These are phyloP conservation scores for Erynnis tages DNA, from an alignment of 2,888 invertebrate genomes.

Conservation along the genomic window DNA sequence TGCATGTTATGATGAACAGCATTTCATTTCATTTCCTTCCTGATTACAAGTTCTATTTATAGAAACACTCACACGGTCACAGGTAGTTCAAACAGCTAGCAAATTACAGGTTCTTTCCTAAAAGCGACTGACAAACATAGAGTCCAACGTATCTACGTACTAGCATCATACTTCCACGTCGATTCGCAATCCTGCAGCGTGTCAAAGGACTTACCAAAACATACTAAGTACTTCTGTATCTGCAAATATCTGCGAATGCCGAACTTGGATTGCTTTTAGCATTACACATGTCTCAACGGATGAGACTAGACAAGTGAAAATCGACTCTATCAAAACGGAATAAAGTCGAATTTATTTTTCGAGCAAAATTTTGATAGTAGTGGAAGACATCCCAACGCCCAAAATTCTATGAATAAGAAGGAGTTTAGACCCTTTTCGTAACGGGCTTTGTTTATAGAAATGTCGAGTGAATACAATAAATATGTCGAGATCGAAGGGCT, in stretches of 20 bases:
- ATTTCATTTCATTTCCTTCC: no score
- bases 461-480: constrained; percentile 16
- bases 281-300: constrained; percentile 7
- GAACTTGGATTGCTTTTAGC: constrained; percentile 19
- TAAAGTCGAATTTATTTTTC: constrained; percentile 3
- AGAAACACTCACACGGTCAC: no score
- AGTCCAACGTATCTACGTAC: constrained; percentile 1
- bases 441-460: constrained; percentile 15
- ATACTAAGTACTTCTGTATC: constrained; percentile 15
- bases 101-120: constrained; percentile 5
- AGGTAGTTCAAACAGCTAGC: no score
- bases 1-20: no score
- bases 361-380: not conserved
- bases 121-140: constrained; percentile 3
- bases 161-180: constrained; percentile 10
- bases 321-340: not conserved
- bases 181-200: constrained; percentile 3
- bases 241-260: constrained; percentile 19
- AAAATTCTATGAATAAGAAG: constrained; percentile 24
- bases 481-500: not conserved
- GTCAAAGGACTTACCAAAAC: constrained; percentile 20
- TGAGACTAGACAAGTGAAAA: not conserved
- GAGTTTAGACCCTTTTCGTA: constrained; percentile 13
- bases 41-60: no score
- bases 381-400: constrained; percentile 6